Conservation (phyloP, 2,797 vertebrate species). For the Malacoraja senta region DNA sequence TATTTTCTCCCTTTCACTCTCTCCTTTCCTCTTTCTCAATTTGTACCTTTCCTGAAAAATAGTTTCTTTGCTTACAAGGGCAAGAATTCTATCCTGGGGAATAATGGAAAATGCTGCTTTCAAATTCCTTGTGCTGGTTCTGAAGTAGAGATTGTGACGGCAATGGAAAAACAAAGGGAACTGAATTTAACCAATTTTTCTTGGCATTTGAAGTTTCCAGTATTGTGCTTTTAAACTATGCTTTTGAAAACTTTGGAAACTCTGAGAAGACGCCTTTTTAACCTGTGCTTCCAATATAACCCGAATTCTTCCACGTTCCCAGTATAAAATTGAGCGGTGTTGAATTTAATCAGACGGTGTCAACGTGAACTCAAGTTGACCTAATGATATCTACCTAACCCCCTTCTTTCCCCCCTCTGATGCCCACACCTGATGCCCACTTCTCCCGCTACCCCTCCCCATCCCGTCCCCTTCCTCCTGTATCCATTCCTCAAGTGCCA, state of each 20-base stretch:
- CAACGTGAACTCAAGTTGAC: background rate
- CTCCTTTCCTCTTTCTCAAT: too few species aligned
- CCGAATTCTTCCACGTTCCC: background rate
- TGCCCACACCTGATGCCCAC: too few species aligned
- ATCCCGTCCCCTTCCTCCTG: too few species aligned
- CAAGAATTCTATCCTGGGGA: background rate
- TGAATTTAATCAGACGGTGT: background rate
- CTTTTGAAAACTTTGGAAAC: background rate
- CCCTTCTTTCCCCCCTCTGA: background rate
- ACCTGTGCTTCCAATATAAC: background rate
- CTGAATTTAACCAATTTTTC: background rate
- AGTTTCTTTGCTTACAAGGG: background rate
- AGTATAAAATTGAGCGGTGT: background rate
- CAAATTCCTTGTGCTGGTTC: background rate
- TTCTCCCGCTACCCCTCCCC: too few species aligned
- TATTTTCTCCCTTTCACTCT: too few species aligned
- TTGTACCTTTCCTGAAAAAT: background rate
- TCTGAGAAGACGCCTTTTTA: background rate
- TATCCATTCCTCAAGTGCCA: too few species aligned
- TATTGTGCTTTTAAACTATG: background rate
- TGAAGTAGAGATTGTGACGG: background rate
- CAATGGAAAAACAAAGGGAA: conserved; percentile 16
- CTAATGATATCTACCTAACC: background rate
- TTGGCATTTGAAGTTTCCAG: conserved; percentile 12
- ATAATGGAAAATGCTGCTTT: background rate